Evolutionary conservation across 2,888 invertebrate genomes (phyloP).

Genomic region (Drosophila lacicola): DNA sequence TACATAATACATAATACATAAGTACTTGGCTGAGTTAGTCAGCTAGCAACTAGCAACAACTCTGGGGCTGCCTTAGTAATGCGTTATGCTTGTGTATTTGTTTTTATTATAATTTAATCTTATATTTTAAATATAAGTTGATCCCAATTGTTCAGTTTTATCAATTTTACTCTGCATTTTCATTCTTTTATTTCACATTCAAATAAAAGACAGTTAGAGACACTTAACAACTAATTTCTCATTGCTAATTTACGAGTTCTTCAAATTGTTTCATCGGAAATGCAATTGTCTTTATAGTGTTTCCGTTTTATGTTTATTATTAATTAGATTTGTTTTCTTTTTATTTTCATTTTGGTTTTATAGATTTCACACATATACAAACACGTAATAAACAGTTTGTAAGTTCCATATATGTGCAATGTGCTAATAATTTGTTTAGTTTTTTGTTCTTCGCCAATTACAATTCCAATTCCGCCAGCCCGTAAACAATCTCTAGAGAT

Average conservation of each 20-base stretch:
- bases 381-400: conserved; percentile 62
- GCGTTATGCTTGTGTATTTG: conserved; percentile 51
- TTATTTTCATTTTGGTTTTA: conserved; percentile 15
- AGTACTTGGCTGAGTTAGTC: conserved; percentile 6
- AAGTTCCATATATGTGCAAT: conserved; percentile 34
- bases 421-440: conserved; percentile 43
- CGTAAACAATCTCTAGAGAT: conserved; percentile 49
- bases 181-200: conserved; percentile 66
- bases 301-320: conserved; percentile 21
- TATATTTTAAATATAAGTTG: conserved; percentile 85
- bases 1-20: not conserved
- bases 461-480: conserved; percentile 39
- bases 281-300: conserved; percentile 59
- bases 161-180: conserved; percentile 78
- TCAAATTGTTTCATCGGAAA: conserved; percentile 44
- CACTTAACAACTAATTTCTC: conserved; percentile 58
- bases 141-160: conserved; percentile 85
- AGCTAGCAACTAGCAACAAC: conserved; percentile 27
- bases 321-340: not conserved
- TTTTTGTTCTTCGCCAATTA: conserved; percentile 27
- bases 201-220: conserved; percentile 63
- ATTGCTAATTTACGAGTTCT: conserved; percentile 50
- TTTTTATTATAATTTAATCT: conserved; percentile 79
- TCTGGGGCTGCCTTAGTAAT: conserved; percentile 41
- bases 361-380: conserved; percentile 84